Evolutionary conservation across 2,888 invertebrate species (phyloP).

Genomic region (Sinotaia quadrata): DNA sequence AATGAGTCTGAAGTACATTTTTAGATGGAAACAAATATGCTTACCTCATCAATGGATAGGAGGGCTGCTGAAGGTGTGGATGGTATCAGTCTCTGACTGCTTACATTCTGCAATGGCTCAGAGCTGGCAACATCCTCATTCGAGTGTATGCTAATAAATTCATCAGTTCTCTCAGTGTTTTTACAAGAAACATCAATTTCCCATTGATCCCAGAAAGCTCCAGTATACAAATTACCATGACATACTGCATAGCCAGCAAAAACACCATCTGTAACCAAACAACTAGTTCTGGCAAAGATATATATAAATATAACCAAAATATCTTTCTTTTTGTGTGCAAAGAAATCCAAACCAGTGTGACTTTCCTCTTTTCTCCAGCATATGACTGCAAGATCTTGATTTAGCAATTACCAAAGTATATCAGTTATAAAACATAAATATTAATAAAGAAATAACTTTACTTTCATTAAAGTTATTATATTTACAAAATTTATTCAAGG

Average conservation of each 20-base stretch:
- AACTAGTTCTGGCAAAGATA: neutral
- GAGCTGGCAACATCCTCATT: neutral
- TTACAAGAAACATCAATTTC: conserved; percentile 11
- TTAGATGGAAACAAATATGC: too few species aligned
- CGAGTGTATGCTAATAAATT: neutral
- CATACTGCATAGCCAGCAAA: conserved; percentile 53
- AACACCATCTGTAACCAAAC: conserved; percentile 24
- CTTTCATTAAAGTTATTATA: too few species aligned
- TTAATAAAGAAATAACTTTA: too few species aligned
- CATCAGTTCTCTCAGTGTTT: neutral
- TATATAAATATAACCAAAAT: neutral
- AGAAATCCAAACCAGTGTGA: too few species aligned
- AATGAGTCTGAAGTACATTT: too few species aligned
- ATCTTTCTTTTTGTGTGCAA: too few species aligned
- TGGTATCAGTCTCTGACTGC: too few species aligned
- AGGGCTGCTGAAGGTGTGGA: conserved; percentile 10
- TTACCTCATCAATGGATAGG: conserved; percentile 14
- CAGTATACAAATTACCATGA: conserved; percentile 51
- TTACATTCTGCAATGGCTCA: neutral
- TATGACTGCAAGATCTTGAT: too few species aligned
- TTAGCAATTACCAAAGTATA: too few species aligned
- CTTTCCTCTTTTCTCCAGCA: too few species aligned
- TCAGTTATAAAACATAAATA: too few species aligned
- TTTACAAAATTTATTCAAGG: too few species aligned
- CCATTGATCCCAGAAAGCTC: conserved; percentile 54